A percentile compares a stretch with the other conserved stretches of the same genome.
Evolutionary conservation across 92 coral and sea anemone species (phyloP).

Genomic region (Epizoanthus illoricatus): DNA sequence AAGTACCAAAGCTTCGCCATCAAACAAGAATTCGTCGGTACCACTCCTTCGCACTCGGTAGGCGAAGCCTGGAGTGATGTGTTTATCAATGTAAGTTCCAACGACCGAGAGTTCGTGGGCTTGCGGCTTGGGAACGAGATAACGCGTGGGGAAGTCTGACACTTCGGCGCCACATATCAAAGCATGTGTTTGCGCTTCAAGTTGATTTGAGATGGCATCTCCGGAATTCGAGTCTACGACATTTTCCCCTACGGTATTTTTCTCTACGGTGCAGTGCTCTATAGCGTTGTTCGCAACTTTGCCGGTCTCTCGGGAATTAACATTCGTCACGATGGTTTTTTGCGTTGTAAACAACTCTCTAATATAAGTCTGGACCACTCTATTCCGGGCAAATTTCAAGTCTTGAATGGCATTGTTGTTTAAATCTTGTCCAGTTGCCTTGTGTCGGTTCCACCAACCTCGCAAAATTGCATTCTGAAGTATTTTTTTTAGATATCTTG

Average conservation of each 20-base stretch:
- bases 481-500: neutral
- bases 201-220: neutral
- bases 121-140: constrained; percentile 39
- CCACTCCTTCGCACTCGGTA: constrained; percentile 63
- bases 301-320: neutral
- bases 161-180: constrained; percentile 9
- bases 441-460: constrained; percentile 6
- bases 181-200: neutral
- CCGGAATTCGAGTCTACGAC: neutral
- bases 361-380: too few species aligned
- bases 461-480: constrained; percentile 1
- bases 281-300: neutral
- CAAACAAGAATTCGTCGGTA: constrained; percentile 59
- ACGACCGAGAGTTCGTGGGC: constrained; percentile 56
- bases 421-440: neutral
- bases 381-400: neutral
- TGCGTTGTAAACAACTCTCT: neutral
- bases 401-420: neutral
- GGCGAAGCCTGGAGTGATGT: constrained; percentile 58
- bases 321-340: neutral
- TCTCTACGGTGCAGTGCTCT: neutral
- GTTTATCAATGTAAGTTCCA: constrained; percentile 58
- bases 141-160: constrained; percentile 44
- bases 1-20: constrained; percentile 55
- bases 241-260: neutral